Conservation (phyloP, 2,113 vertebrate species). For the Sus scrofa region T2T-Sscrofa CM000818.6:130328001-130328500, state of each 20-base stretch:
- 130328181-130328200: not conserved
- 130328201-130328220: not conserved
- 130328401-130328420: accelerated
- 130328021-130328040: not conserved
- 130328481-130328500: accelerated
- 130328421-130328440: accelerated
- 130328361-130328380: no score
- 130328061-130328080: not conserved
- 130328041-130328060: not conserved
- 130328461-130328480: not conserved
- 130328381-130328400: accelerated
- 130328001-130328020: not conserved
- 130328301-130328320: not conserved
- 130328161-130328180: not conserved
- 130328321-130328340: not conserved
- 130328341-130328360: accelerated
- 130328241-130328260: not conserved
- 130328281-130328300: not conserved
- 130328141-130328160: not conserved
- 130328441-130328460: not conserved
- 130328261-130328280: not conserved
- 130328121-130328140: not conserved
- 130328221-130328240: not conserved
- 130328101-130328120: accelerated
- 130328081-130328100: not conserved